Evolutionary conservation across 2,113 vertebrate genomes (phyloP).

Genomic region (Actenoides lindsayi): DNA sequence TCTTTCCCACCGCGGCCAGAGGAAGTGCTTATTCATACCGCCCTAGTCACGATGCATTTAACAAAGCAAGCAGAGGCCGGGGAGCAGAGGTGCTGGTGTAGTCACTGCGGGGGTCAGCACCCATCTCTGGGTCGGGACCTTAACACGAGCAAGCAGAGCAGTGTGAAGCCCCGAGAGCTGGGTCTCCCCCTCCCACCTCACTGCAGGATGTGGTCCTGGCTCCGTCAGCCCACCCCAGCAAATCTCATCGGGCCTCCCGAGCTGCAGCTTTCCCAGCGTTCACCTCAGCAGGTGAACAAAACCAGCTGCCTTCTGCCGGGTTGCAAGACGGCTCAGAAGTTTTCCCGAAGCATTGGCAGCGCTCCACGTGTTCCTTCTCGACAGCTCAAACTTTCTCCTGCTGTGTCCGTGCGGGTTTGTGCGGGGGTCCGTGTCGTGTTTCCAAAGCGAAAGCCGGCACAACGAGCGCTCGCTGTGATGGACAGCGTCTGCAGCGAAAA

Average conservation of each 20-base stretch:
- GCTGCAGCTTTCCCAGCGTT: neutral
- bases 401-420: neutral
- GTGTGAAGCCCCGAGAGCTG: neutral
- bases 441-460: constrained; percentile 42
- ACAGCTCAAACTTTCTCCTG: neutral
- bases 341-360: neutral
- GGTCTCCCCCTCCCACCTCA: neutral
- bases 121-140: neutral
- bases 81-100: neutral
- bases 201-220: neutral
- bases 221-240: neutral
- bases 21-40: neutral
- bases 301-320: neutral
- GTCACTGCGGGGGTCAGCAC: neutral
- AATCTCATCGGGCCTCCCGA: neutral
- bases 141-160: neutral
- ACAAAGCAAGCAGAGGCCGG: neutral
- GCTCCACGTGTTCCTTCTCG: neutral
- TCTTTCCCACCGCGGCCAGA: neutral
- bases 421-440: neutral
- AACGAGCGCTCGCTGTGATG: neutral
- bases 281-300: neutral
- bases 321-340: neutral
- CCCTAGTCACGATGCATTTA: neutral
- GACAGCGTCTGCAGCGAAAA: constrained; percentile 24